Evolutionary conservation across 1,140 invertebrate species (phyloP).

Genomic region (Drosophila ananassae): DNA sequence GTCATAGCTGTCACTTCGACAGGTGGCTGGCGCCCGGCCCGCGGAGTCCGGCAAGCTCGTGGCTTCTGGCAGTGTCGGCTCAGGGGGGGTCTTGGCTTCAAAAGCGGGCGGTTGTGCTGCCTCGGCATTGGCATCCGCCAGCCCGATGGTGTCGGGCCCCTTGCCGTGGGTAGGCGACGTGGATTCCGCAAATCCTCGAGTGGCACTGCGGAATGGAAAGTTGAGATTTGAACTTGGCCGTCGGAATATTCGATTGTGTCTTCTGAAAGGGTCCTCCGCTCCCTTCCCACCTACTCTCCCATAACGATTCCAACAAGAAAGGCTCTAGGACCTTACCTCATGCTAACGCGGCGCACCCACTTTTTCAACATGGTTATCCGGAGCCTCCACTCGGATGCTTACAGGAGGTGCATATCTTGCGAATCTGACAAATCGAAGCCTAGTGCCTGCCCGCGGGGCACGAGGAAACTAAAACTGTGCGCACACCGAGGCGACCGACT

Average conservation of each 20-base stretch:
- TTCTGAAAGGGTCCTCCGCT: background rate
- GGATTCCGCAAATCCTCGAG: conserved; percentile 74
- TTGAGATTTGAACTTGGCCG: conserved; percentile 50
- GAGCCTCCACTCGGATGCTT: conserved; percentile 9
- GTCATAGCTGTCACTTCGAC: conserved; percentile 60
- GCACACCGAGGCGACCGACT: conserved; percentile 35
- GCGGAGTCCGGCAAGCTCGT: conserved; percentile 55
- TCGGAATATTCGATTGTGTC: conserved; percentile 18
- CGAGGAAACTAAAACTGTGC: conserved; percentile 57
- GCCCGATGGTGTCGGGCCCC: conserved; percentile 34
- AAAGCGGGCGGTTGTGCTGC: conserved; percentile 10
- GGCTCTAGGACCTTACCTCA: conserved; percentile 66
- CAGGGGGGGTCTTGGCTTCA: background rate
- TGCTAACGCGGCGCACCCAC: conserved; percentile 81
- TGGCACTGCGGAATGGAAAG: conserved; percentile 50
- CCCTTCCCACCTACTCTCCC: conserved; percentile 2
- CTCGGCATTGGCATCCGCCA: conserved; percentile 16
- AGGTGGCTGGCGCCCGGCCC: conserved; percentile 27
- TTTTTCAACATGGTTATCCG: conserved; percentile 75
- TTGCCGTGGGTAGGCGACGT: conserved; percentile 76
- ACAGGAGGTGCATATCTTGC: conserved; percentile 8
- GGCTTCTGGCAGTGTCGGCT: conserved; percentile 53
- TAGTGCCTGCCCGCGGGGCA: conserved; percentile 1
- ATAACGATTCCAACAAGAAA: conserved; percentile 59
- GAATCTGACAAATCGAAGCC: conserved; percentile 8